Evolutionary conservation across 2,797 vertebrate species (phyloP).

Genomic region (Sebastiscus albofasciatus): DNA sequence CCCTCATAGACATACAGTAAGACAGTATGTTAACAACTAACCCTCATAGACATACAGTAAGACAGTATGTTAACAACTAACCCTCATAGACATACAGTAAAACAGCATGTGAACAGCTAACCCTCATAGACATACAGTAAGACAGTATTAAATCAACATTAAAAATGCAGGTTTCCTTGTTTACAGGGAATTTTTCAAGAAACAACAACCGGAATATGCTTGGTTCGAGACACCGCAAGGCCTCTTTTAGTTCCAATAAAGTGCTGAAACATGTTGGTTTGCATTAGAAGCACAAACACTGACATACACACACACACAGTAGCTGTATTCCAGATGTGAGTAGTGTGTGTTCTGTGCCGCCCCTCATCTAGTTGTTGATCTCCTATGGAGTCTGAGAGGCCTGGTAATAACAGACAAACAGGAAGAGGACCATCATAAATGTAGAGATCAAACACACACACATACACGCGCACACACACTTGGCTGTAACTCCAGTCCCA

Average conservation of each 20-base stretch:
- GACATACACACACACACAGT: constrained; percentile 21
- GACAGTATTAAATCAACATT: neutral
- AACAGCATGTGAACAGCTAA: too few species aligned
- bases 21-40: neutral
- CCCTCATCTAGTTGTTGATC: constrained; percentile 60
- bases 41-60: neutral
- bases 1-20: neutral
- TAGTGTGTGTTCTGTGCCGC: constrained; percentile 25
- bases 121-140: neutral
- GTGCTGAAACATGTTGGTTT: neutral
- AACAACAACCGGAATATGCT: neutral
- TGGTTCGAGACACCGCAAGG: neutral
- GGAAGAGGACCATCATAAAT: constrained; percentile 72
- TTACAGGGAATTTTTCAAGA: neutral
- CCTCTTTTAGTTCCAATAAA: neutral
- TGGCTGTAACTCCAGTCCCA: constrained; percentile 58
- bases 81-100: neutral
- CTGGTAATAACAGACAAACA: constrained; percentile 68
- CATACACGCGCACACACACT: constrained; percentile 47
- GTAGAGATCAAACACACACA: constrained; percentile 59
- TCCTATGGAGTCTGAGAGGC: constrained; percentile 50
- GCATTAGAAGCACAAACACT: neutral
- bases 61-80: neutral
- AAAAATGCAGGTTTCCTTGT: neutral
- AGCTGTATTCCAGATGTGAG: constrained; percentile 62